These are phyloP conservation scores for Corydoras maculifer DNA, from an alignment of 2,113 vertebrate species.

Conservation along the genomic window DNA sequence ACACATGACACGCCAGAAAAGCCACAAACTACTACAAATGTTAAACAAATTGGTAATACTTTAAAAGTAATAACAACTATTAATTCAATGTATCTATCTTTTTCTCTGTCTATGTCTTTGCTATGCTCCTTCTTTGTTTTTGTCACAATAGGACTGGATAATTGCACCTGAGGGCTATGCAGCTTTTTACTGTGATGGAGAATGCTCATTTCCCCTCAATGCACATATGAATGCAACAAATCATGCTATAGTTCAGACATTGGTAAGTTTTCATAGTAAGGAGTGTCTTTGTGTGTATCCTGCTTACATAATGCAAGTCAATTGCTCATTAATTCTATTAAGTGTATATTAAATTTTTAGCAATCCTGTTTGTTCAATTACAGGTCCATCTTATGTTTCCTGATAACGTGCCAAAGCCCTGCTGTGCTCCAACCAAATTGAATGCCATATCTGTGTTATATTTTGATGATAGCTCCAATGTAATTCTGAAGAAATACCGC, in stretches of 20 bases:
- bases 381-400: constrained; percentile 99
- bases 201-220: constrained; percentile 97
- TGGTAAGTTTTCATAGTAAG: constrained; percentile 65
- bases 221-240: constrained; percentile 99
- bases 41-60: background rate
- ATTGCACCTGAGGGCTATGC: constrained; percentile 97
- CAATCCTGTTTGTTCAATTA: constrained; percentile 24
- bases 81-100: background rate
- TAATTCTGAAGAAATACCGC: constrained; percentile 98
- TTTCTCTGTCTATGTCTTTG: background rate
- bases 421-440: constrained; percentile 95
- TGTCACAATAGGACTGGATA: constrained; percentile 84
- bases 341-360: constrained; percentile 7
- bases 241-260: constrained; percentile 96
- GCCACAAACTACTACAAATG: background rate
- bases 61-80: background rate
- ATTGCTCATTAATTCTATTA: background rate
- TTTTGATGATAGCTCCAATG: constrained; percentile 98
- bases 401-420: constrained; percentile 96
- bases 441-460: constrained; percentile 99
- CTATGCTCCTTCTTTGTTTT: background rate
- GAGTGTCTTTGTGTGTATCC: background rate
- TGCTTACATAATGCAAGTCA: background rate
- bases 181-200: constrained; percentile 96
- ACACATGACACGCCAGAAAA: background rate